Conservation (phyloP, 2,113 vertebrate species). For the Colinus virginianus region DNA sequence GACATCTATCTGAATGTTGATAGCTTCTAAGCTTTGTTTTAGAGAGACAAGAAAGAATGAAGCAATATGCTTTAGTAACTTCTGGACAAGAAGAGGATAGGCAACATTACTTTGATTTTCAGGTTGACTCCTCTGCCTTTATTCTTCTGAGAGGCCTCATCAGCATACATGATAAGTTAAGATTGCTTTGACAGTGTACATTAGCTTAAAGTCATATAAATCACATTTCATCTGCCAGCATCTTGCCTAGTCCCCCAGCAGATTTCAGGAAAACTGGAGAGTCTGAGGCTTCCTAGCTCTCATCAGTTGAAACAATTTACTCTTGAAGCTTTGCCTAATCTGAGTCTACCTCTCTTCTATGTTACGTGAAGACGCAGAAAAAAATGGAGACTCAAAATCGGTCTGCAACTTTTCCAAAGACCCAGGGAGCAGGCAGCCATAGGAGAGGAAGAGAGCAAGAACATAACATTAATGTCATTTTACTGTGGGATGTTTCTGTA, state of each 20-base stretch:
- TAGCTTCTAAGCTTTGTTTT: not conserved
- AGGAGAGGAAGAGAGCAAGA: constrained; percentile 8
- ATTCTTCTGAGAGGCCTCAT: not conserved
- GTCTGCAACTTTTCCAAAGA: not conserved
- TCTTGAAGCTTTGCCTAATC: not conserved
- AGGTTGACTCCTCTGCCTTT: not conserved
- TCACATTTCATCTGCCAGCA: not conserved
- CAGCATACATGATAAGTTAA: not conserved
- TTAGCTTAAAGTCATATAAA: not conserved
- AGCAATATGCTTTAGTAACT: not conserved
- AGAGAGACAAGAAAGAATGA: not conserved
- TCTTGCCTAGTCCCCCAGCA: not conserved
- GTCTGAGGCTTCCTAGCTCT: not conserved
- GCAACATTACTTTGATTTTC: not conserved
- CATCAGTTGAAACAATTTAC: not conserved
- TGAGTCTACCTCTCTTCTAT: accelerated
- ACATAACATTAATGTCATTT: constrained; percentile 18
- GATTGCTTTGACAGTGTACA: not conserved
- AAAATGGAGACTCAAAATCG: not conserved
- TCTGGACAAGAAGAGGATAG: not conserved
- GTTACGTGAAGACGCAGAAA: not conserved
- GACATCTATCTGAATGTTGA: not conserved
- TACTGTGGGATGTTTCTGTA: constrained; percentile 20
- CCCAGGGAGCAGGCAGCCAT: not conserved
- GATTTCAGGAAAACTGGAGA: not conserved